Base-by-base conservation (phyloP, 2,113 vertebrate genomes). In the Sander vitreus region DNA sequence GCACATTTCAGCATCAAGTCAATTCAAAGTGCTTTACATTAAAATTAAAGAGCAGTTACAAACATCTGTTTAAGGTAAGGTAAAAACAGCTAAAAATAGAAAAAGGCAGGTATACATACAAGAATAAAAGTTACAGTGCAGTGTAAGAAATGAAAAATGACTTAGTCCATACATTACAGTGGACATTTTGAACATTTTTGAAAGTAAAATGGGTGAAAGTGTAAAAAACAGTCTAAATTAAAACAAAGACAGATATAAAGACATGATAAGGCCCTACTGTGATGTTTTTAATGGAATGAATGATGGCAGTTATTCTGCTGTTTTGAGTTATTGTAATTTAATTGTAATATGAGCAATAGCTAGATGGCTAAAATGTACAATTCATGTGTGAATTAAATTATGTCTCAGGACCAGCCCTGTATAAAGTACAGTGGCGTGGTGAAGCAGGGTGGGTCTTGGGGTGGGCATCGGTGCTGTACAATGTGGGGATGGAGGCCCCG, bases 401-500 rank as follows among this genome's bases (percentile, higher is more conserved):
- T 11, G 39, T 11, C 39, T 11, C 39, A 43, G 39, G 39, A 43
- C 2, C 39, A 43, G 39, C 39, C 39, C 39, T 43, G 2, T 10
- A 43, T 43, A 6, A 33, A 33, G 39, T 11, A 0, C 6, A 33
- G 33, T 33, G 6, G 33, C 11, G 4, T 60, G 39, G 60, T 33
- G 64, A 55, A 78, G 60, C 62, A 48, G 58, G 53, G 59, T 45
- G 73, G 55, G 73, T 73, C 72, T 60, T 33, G 21, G 73, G 82
- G 80, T 75, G 78, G 36, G 48, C 19, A 50, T 48, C 1, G 18
- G 51, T 57, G 64, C 30, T 67, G 33, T 71, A 13, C 62, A 54
- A 62, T 76, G 70, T 74, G 77, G 59, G 76, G 77, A 68, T 70
- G 85, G 80, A 76, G 51, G 60, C 71, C 85, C 66, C 45, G 53